A percentile compares a stretch with the other conserved stretches of the same genome.
phyloP scores from a whole-genome alignment of 2,113 vertebrate species.

The Megalops atlanticus region DNA sequence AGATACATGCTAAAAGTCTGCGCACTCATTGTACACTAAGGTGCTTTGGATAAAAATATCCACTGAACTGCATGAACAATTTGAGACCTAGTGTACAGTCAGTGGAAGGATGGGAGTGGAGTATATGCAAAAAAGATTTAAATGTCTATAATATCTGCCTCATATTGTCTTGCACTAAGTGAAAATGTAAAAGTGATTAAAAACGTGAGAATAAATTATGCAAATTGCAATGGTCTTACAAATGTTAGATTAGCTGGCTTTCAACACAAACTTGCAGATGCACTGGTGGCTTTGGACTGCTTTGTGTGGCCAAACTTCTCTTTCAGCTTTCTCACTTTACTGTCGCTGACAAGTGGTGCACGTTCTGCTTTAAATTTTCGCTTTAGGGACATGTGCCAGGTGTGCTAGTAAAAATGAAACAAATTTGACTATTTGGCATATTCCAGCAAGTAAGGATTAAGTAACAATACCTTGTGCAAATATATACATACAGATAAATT shows the following conservation, averaged over 20 bases:
- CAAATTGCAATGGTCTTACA: background rate
- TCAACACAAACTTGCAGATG: background rate
- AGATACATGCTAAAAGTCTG: background rate
- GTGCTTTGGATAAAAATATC: too few species aligned
- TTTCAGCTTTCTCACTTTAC: slow-evolving; percentile 15
- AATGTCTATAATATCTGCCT: background rate
- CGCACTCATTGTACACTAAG: too few species aligned
- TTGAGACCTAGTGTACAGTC: background rate
- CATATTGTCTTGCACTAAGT: background rate
- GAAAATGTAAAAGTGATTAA: background rate
- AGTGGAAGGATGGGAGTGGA: background rate
- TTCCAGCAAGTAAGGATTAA: slow-evolving; percentile 3
- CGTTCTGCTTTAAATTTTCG: slow-evolving; percentile 13
- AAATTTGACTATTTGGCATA: background rate
- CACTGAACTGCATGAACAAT: background rate
- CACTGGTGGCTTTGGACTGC: background rate
- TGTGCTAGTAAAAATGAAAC: slow-evolving; percentile 15
- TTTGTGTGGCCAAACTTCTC: slow-evolving; percentile 21
- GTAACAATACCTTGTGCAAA: background rate
- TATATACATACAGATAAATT: slow-evolving; percentile 1
- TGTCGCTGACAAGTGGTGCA: slow-evolving; percentile 20
- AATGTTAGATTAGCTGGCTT: slow-evolving; percentile 1
- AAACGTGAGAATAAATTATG: background rate
- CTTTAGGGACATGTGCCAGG: slow-evolving; percentile 26
- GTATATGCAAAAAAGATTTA: background rate